These are phyloP conservation scores for Oceanodroma leucorhoa DNA, from an alignment of 2,797 vertebrate genomes.

Conservation along the genomic window DNA sequence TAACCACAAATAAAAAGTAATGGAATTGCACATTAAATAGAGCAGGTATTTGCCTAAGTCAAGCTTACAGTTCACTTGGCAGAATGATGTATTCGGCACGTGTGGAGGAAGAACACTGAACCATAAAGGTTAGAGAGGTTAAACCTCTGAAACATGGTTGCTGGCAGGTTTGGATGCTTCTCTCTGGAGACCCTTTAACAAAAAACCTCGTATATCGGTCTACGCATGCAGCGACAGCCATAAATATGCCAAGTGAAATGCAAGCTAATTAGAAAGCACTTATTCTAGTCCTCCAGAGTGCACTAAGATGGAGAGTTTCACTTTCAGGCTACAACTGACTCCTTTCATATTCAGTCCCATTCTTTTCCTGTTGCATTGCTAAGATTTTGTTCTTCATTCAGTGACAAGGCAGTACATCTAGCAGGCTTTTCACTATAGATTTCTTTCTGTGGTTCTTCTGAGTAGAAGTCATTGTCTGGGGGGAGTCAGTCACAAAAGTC, in stretches of 20 bases:
- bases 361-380: neutral
- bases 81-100: neutral
- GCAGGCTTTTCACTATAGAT: neutral
- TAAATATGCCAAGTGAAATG: constrained; percentile 37
- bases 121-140: neutral
- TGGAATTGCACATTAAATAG: neutral
- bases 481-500: neutral
- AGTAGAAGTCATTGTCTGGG: neutral
- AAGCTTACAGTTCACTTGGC: neutral
- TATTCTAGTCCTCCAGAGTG: constrained; percentile 2
- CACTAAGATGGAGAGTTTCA: neutral
- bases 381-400: neutral
- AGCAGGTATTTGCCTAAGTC: neutral
- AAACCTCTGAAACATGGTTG: constrained; percentile 13
- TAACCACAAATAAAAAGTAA: neutral
- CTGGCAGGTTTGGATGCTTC: constrained; percentile 2
- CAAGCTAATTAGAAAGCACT: constrained; percentile 49
- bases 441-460: neutral
- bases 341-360: neutral
- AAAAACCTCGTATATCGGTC: neutral
- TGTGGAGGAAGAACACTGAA: constrained; percentile 21
- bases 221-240: neutral
- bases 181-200: neutral
- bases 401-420: neutral
- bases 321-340: neutral